Base-by-base conservation (phyloP, 1,140 invertebrate species). In the Hyles euphorbiae region DNA sequence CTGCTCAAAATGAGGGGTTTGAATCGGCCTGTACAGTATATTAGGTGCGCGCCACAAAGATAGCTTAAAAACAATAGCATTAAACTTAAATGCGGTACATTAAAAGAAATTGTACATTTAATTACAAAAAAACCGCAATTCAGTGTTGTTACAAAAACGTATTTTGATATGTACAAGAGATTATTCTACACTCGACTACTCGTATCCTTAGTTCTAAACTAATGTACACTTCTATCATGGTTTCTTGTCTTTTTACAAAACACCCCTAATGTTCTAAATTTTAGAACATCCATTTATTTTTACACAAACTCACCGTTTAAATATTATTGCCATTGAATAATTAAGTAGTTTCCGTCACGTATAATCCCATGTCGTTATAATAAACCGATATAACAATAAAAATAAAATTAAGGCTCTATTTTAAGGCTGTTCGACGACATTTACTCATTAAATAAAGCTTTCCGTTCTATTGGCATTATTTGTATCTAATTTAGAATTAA, bases 131-230 rank as follows among this genome's bases (percentile, higher is more conserved):
- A 50, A 70, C 63, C 70, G 58, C 56, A 43, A 46, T 57, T 67
- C 67, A 56, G 48, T 61, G 67, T 63, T 61, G 53, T 76, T 77
- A 74, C 56, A 81, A 83, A 82, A 84, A 73, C 67, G 50, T 71
- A 61, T 72, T 48, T 12, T 87, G 83, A 84, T 87, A 87, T 87
- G 83, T 87, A 84, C 81, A 87, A 71, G 71, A 76, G 60, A 65
- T 72, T 72, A 71, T 61, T 63, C 66, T 70, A 68, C 59, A 64
- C 68, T 70, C 65, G 54, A 71, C 70, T 66, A 71, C 51, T 63
- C 61, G 64, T 77, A 74, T 55, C 52, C 67, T 75, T 83, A 79
- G 22, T 36, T 11, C 61, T 75, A 83, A 12, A 40, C 70, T 76
- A 81, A 69, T 70, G 49, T 82, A 83, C 76, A 82, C 60, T 53